Evolutionary conservation across 2,888 invertebrate genomes (phyloP).

Genomic region (Sminthurinus aureus): DNA sequence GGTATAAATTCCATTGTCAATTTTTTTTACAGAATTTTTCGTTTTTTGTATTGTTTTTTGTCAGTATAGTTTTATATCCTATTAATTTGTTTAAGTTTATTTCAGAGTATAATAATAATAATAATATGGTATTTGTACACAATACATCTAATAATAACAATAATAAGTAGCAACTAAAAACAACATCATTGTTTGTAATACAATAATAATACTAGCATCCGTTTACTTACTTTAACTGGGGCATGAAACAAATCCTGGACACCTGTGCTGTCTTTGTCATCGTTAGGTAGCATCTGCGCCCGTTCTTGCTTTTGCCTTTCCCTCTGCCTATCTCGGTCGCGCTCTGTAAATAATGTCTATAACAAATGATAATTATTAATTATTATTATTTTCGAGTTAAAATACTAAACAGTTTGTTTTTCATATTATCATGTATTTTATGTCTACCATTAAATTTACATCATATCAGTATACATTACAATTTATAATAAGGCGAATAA

Average conservation of each 20-base stretch:
- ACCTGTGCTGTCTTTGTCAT: constrained; percentile 59
- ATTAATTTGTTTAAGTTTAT: too few species aligned
- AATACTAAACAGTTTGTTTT: not conserved
- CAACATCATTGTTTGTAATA: not conserved
- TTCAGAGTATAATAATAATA: not conserved
- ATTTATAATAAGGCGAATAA: too few species aligned
- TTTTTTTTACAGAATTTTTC: not conserved
- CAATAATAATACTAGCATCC: not conserved
- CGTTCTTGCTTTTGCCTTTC: constrained; percentile 59
- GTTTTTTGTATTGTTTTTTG: too few species aligned
- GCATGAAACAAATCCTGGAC: constrained; percentile 60
- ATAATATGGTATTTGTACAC: too few species aligned
- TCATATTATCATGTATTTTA: too few species aligned
- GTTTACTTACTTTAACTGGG: constrained; percentile 57
- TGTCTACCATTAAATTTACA: too few species aligned
- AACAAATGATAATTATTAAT: too few species aligned
- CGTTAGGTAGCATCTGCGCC: constrained; percentile 59
- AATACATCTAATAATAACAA: not conserved
- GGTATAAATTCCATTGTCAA: not conserved
- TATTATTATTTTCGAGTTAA: constrained; percentile 32
- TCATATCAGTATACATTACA: too few species aligned
- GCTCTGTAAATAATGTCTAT: constrained; percentile 39
- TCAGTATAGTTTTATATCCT: too few species aligned
- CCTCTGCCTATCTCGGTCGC: constrained; percentile 60
- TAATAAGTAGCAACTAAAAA: not conserved